Evolutionary conservation across 2,888 invertebrate genomes (phyloP).

Genomic region (Saturnia pavonia): DNA sequence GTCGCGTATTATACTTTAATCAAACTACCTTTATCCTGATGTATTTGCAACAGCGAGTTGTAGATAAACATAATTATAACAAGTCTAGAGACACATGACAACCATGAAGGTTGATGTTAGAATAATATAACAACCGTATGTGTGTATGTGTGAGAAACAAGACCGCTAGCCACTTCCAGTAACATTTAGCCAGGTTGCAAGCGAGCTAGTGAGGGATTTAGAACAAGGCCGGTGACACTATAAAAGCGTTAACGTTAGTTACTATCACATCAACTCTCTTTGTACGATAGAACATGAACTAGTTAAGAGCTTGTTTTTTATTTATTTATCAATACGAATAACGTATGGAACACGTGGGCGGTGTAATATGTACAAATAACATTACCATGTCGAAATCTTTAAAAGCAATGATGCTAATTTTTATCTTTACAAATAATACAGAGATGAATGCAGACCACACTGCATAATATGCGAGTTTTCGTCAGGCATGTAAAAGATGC

Average conservation of each 20-base stretch:
- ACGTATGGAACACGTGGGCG: neutral
- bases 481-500: too few species aligned
- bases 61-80: neutral
- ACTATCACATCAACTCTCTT: constrained; percentile 9
- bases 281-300: constrained; percentile 2
- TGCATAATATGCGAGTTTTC: too few species aligned
- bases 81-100: neutral
- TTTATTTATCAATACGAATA: constrained; percentile 6
- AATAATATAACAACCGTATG: neutral
- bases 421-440: neutral
- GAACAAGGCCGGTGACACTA: constrained; percentile 21
- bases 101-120: neutral
- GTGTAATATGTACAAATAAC: neutral
- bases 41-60: too few species aligned
- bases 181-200: constrained; percentile 50
- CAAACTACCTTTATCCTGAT: too few species aligned
- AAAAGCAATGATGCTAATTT: neutral
- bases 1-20: too few species aligned
- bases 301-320: constrained; percentile 5
- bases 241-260: constrained; percentile 11
- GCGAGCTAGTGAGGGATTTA: constrained; percentile 31
- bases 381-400: neutral
- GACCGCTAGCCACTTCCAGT: constrained; percentile 32
- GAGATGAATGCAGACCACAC: too few species aligned
- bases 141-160: constrained; percentile 1